These are phyloP conservation scores for Neodiprion lecontei DNA, from an alignment of 1,140 invertebrate genomes.

Conservation along the genomic window DNA sequence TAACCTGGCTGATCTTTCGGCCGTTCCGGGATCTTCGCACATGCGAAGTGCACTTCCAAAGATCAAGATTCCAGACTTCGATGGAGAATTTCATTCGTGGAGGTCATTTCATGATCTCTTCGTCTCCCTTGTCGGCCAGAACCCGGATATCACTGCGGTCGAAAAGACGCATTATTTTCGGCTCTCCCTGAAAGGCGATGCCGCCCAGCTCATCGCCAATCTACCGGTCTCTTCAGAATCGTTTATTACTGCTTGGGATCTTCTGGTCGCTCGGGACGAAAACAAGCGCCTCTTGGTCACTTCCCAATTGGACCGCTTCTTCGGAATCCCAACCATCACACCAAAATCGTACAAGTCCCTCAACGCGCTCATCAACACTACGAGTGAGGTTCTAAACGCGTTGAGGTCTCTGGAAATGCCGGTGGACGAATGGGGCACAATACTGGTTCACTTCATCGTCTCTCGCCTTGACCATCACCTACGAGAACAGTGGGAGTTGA, in stretches of 20 bases:
- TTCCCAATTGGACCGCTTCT: not conserved
- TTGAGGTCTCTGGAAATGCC: not conserved
- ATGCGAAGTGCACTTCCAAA: constrained; percentile 16
- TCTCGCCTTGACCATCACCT: constrained; percentile 2
- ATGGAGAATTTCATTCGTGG: constrained; percentile 15
- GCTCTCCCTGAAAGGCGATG: constrained; percentile 14
- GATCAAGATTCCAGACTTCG: constrained; percentile 14
- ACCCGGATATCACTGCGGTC: not conserved
- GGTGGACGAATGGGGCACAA: not conserved
- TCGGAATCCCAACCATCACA: not conserved
- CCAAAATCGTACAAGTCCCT: not conserved
- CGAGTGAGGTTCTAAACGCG: constrained; percentile 14
- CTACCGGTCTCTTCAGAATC: constrained; percentile 15
- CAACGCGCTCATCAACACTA: constrained; percentile 22
- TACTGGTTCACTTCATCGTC: not conserved
- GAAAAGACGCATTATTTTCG: constrained; percentile 17
- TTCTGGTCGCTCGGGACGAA: constrained; percentile 13
- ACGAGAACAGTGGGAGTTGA: constrained; percentile 9
- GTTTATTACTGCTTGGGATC: constrained; percentile 17
- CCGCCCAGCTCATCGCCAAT: constrained; percentile 19
- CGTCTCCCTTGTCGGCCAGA: constrained; percentile 11
- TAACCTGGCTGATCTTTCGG: constrained; percentile 4
- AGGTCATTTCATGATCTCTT: constrained; percentile 23
- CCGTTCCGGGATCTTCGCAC: not conserved
- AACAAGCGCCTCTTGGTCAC: constrained; percentile 14